Evolutionary conservation across 1,140 invertebrate species (phyloP).

Genomic region (Papilio polyxenes): DNA sequence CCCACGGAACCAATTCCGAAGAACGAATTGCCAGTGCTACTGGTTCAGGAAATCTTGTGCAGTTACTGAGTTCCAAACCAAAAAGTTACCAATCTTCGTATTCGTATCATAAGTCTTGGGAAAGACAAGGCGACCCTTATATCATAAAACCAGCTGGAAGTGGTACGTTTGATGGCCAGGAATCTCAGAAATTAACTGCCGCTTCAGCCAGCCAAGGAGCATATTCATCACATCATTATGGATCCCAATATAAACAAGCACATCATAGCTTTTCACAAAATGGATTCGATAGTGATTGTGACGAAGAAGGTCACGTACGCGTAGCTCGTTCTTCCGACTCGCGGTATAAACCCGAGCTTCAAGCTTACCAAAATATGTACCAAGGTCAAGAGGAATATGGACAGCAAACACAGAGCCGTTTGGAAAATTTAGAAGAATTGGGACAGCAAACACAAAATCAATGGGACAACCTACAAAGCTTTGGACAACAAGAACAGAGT

Average conservation of each 20-base stretch:
- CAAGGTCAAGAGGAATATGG: slow-evolving; percentile 35
- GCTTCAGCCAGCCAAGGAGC: slow-evolving; percentile 49
- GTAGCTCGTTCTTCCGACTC: slow-evolving; percentile 57
- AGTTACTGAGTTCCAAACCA: slow-evolving; percentile 58
- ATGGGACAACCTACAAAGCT: slow-evolving; percentile 39
- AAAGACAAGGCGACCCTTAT: slow-evolving; percentile 77
- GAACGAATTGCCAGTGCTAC: slow-evolving; percentile 40
- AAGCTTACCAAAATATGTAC: slow-evolving; percentile 34
- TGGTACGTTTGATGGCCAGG: slow-evolving; percentile 45
- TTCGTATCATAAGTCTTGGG: slow-evolving; percentile 79
- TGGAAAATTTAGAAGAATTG: slow-evolving; percentile 40
- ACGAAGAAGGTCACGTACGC: slow-evolving; percentile 61
- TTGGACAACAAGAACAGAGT: slow-evolving; percentile 42
- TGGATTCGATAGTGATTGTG: slow-evolving; percentile 52
- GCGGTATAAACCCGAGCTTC: slow-evolving; percentile 42
- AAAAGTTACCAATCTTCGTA: slow-evolving; percentile 79
- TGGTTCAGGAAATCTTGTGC: slow-evolving; percentile 53
- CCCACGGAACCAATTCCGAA: slow-evolving; percentile 24
- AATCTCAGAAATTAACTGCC: slow-evolving; percentile 59
- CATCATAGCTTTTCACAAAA: slow-evolving; percentile 49
- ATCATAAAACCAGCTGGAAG: slow-evolving; percentile 65
- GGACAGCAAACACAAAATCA: slow-evolving; percentile 37
- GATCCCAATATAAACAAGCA: slow-evolving; percentile 53
- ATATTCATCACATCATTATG: slow-evolving; percentile 55
- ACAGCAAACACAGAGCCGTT: slow-evolving; percentile 44